A percentile compares a stretch with the other conserved stretches of the same genome.
Evolutionary conservation across 1,140 invertebrate genomes (phyloP).

Genomic region (Anagrus nilaparvatae): DNA sequence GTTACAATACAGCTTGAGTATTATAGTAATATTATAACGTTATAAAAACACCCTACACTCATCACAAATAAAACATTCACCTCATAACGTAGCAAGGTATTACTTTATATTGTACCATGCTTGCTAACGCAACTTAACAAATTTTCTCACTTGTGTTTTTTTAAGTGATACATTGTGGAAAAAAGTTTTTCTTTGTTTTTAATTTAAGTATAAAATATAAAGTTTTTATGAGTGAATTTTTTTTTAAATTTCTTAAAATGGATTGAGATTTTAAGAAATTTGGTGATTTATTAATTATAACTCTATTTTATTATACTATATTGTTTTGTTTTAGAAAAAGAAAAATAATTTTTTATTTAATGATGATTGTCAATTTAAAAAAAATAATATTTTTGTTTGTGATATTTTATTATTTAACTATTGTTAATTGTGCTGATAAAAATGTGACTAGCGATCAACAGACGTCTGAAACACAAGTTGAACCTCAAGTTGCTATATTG

Average conservation of each 20-base stretch:
- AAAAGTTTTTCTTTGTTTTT: too few species aligned
- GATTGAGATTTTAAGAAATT: too few species aligned
- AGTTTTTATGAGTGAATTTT: too few species aligned
- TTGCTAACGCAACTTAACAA: too few species aligned
- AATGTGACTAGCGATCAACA: constrained; percentile 41
- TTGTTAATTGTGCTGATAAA: constrained; percentile 28
- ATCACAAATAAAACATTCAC: constrained; percentile 40
- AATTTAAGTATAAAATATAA: too few species aligned
- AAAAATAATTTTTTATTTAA: constrained; percentile 14
- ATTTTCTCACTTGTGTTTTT: constrained; percentile 5
- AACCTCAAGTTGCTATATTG: constrained; percentile 47
- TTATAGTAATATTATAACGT: constrained; percentile 35
- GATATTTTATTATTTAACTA: constrained; percentile 36
- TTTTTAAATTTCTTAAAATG: too few species aligned
- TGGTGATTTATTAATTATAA: background rate
- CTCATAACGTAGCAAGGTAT: constrained; percentile 40
- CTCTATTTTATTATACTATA: background rate
- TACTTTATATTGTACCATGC: background rate
- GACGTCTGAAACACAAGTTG: constrained; percentile 35
- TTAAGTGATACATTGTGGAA: background rate
- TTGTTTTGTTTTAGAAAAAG: constrained; percentile 9
- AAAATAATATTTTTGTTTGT: constrained; percentile 42
- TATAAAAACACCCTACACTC: constrained; percentile 30
- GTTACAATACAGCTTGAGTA: constrained; percentile 14
- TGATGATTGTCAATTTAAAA: constrained; percentile 28